Percentiles rank a stretch among this genome's conserved stretches.
Conservation (phyloP, 2,888 invertebrate genomes). For the Quadriops clusia region DNA sequence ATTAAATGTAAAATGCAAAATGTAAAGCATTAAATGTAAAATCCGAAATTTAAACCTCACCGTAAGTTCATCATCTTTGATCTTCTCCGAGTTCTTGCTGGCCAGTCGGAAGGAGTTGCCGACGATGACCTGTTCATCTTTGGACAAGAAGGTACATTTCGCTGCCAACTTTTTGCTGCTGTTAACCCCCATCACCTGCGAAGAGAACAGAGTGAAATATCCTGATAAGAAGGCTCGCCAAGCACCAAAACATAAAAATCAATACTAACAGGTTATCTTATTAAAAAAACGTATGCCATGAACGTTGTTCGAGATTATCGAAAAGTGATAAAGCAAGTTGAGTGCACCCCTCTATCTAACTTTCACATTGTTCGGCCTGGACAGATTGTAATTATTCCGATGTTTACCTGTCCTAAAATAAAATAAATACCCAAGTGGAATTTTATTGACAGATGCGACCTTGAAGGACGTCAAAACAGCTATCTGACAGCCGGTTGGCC, state of each 20-base stretch:
- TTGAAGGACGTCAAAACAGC: too few relatives aligned
- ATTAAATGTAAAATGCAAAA: slow-evolving; percentile 5
- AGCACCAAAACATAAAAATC: slow-evolving; percentile 1
- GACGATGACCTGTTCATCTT: slow-evolving; percentile 51
- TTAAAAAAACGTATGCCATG: too few relatives aligned
- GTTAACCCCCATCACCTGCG: slow-evolving; percentile 38
- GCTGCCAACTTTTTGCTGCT: slow-evolving; percentile 54
- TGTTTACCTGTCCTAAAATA: too few relatives aligned
- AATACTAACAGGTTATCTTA: neutral
- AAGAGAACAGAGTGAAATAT: too few relatives aligned
- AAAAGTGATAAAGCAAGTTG: too few relatives aligned
- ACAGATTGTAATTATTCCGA: too few relatives aligned
- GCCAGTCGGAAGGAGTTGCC: slow-evolving; percentile 50
- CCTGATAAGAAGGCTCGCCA: neutral
- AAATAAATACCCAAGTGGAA: too few relatives aligned
- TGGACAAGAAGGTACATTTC: slow-evolving; percentile 50
- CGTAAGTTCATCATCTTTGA: slow-evolving; percentile 54
- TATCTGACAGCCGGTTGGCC: too few relatives aligned
- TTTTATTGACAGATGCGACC: too few relatives aligned
- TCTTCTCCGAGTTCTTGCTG: slow-evolving; percentile 51
- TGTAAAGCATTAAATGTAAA: slow-evolving; percentile 1
- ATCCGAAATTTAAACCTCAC: slow-evolving; percentile 37
- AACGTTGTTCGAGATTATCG: too few relatives aligned
- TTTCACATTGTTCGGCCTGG: too few relatives aligned
- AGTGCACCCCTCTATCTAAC: too few relatives aligned